Evolutionary conservation across 2,888 invertebrate genomes (phyloP).

Genomic region (Ariolimax columbianus): DNA sequence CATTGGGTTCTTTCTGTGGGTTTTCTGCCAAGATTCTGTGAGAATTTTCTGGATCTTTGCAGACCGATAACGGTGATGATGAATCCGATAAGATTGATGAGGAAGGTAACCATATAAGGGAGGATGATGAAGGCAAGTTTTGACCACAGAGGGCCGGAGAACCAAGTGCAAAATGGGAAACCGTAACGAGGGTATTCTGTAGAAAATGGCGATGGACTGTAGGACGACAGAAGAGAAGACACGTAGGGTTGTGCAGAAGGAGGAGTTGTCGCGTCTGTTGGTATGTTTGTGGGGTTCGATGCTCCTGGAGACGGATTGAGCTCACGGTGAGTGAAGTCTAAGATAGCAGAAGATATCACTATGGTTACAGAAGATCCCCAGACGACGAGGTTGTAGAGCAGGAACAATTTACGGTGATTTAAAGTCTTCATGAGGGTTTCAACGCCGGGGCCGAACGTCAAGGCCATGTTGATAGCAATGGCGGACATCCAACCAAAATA

Average conservation of each 20-base stretch:
- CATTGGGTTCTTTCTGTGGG: background rate
- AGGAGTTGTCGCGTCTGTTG: background rate
- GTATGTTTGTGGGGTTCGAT: too few relatives aligned
- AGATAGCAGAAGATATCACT: background rate
- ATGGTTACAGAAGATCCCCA: constrained; percentile 23
- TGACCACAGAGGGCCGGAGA: constrained; percentile 38
- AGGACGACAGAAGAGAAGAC: too few relatives aligned
- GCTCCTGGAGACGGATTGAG: too few relatives aligned
- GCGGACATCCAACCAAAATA: constrained; percentile 55
- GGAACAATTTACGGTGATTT: background rate
- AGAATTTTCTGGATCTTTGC: background rate
- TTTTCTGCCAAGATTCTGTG: constrained; percentile 13
- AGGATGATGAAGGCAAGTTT: constrained; percentile 37
- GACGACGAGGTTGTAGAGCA: constrained; percentile 17
- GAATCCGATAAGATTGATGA: constrained; percentile 51
- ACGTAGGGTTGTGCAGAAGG: too few relatives aligned
- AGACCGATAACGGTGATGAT: constrained; percentile 50
- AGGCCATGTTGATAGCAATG: constrained; percentile 54
- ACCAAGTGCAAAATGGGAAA: constrained; percentile 35
- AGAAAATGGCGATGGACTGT: too few relatives aligned
- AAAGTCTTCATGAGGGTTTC: background rate
- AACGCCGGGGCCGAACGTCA: constrained; percentile 47
- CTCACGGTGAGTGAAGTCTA: constrained; percentile 22
- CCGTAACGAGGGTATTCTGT: constrained; percentile 34
- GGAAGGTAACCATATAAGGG: constrained; percentile 49